Base-by-base conservation (phyloP, 1,140 invertebrate species). In the Mylabris phalerata region DNA sequence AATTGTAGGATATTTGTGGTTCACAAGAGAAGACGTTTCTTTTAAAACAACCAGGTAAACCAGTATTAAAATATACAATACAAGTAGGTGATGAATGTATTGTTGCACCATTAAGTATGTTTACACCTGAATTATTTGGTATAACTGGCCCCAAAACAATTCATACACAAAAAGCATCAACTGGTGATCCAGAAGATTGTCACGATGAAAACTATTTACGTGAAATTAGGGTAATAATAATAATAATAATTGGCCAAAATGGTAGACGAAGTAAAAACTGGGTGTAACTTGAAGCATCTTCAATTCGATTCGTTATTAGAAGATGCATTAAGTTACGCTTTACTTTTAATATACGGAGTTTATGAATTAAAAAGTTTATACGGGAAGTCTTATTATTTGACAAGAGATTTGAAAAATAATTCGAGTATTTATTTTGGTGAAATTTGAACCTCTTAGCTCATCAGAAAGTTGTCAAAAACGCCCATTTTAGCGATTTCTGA, bases 21-120 rank as follows among this genome's bases (percentile, higher is more conserved):
- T 86, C 88, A 3, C 83, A 88, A 63, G 89, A 93, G 61, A 87
- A 90, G 68, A 81, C 81, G 4, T 90, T 95, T 66, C 72, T 83
- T 24, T 82, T 93, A 11, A 84, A 85, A 67, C 84, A 87, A 66
- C 89, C 89, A 1, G 82, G 83, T 32, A 77, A 82, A 64, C 75
- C 82, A n/a, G 80, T 82, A 25, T 79, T 86, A 50, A 86, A 87
- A 62, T 95, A 90, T 71, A 89, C 86, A 0, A 77, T 85, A 13
- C 81, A 93, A 81, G 84, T 96, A 38, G 94, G 92, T 2, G 94
- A 97, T 78, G 94, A 98, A 75, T 87, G 89, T 68, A 84, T 96
- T n/a, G 84, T 97, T 55, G 92, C 93, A 13, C 91, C 93, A 0
- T 71, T 97, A 4, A 85, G 89, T 60, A 75, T 95, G 41, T 97